phyloP scores from a whole-genome alignment of 2,113 vertebrate species.

The Lipotes vexillifer region DNA sequence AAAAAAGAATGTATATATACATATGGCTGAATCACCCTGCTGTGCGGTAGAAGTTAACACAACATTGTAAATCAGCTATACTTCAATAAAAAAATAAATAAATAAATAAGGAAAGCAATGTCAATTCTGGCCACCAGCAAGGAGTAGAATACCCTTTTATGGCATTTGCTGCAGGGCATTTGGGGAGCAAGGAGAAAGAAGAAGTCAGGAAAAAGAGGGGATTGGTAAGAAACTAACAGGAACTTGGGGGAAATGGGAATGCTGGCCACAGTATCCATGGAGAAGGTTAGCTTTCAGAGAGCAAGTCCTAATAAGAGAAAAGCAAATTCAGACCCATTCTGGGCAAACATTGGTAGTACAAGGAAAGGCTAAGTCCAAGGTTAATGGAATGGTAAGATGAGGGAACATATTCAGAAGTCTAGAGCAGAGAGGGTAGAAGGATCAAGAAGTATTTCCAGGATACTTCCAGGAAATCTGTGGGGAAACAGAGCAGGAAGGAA shows the following conservation, averaged over 20 bases:
- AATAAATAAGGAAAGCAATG: background rate
- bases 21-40: background rate
- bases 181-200: background rate
- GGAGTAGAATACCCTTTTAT: background rate
- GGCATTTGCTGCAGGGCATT: background rate
- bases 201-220: background rate
- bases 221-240: background rate
- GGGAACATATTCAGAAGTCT: background rate
- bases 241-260: background rate
- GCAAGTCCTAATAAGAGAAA: background rate
- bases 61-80: background rate
- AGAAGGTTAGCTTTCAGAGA: background rate
- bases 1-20: background rate
- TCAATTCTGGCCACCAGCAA: background rate
- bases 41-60: background rate
- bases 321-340: background rate
- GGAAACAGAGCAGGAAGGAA: background rate
- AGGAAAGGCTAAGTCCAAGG: background rate
- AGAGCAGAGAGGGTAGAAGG: background rate
- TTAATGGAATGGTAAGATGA: background rate
- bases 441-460: background rate
- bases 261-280: no score
- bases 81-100: background rate
- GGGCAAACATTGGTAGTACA: background rate
- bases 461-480: background rate